Base-by-base conservation (phyloP, 2,113 vertebrate species). In the Dasyurus viverrinus region DNA sequence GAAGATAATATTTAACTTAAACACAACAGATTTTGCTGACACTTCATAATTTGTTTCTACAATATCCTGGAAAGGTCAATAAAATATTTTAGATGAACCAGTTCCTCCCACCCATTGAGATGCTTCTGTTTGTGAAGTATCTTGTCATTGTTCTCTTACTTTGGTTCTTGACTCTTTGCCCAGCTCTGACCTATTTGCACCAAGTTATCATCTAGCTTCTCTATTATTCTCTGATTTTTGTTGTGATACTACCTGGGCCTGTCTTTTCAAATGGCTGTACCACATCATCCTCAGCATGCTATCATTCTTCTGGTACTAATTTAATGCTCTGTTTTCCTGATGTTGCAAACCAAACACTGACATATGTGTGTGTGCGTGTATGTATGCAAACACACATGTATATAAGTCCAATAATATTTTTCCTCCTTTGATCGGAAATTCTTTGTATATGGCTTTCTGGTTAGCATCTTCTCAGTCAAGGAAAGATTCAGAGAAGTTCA, bases 391-490 rank as follows among this genome's bases (percentile, higher is more conserved):
- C 50, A 52, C 50, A 52, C 9, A 52, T 9, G 2, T 47, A 55
- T 16, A 57, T 55, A 36, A 68, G 1, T 19, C 8, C 14, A 30
- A 55, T 16, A 25, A 0, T 60, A 5, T 22, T 68, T 55, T 91
- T 90, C 4, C 8, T 89, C 2, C n/a, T 84, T 84, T 42, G 53
- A 54, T 94, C 91, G 24, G 24, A 92, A 52, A 94, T 89, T 5
- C 30, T 5, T 89, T 8, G 42, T 8, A 48, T n/a, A 92, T 50
- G 12, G 52, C 92, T 89, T 93, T 92, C 53, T 95, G 46, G 68
- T n/a, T 90, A 24, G 92, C 8, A 90, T 46, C 23, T 68, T 76
- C 46, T 96, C 8, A 94, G 12, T 91, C 89, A 89, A 94, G 54
- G 54, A 93, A 97, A 95, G n/a, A 90, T 12, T 52, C 76, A 0